Percentiles rank a stretch among this genome's conserved stretches.
Evolutionary conservation across 2,888 invertebrate species (phyloP).

Genomic region (Rhamnusium bicolor): DNA sequence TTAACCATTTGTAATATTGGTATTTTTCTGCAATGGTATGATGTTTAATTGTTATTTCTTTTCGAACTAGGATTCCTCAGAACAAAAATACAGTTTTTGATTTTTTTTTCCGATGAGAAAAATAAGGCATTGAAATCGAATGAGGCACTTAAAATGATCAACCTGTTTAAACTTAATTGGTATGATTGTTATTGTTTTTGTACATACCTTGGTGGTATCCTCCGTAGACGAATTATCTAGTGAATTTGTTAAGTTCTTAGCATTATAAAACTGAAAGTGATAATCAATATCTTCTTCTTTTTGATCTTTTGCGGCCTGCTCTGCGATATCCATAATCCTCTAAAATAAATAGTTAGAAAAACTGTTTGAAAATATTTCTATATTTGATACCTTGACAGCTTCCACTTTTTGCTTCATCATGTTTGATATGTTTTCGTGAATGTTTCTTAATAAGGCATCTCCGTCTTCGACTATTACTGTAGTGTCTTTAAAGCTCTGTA

Average conservation of each 20-base stretch:
- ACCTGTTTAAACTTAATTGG: neutral
- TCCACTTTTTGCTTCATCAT: conserved; percentile 93
- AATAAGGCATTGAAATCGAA: too few relatives aligned
- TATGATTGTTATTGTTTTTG: neutral
- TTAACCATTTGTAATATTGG: too few relatives aligned
- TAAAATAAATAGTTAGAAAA: conserved; percentile 62
- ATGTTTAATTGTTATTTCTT: too few relatives aligned
- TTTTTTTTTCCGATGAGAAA: too few relatives aligned
- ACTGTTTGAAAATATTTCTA: neutral
- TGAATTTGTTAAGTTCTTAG: conserved; percentile 77
- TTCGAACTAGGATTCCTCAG: too few relatives aligned
- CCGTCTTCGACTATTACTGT: conserved; percentile 86
- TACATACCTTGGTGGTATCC: conserved; percentile 43
- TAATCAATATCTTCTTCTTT: conserved; percentile 73
- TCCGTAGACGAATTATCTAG: conserved; percentile 69
- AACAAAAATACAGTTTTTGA: too few relatives aligned
- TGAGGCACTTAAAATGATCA: too few relatives aligned
- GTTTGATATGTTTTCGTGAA: conserved; percentile 87
- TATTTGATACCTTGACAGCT: conserved; percentile 80
- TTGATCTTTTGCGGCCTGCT: conserved; percentile 82
- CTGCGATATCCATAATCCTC: conserved; percentile 92
- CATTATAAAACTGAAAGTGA: conserved; percentile 80
- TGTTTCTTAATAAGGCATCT: conserved; percentile 84
- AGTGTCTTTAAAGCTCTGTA: conserved; percentile 83
- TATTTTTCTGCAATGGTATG: too few relatives aligned